phyloP scores from a whole-genome alignment of 2,888 invertebrate genomes.

The Scaeva pyrastri region DNA sequence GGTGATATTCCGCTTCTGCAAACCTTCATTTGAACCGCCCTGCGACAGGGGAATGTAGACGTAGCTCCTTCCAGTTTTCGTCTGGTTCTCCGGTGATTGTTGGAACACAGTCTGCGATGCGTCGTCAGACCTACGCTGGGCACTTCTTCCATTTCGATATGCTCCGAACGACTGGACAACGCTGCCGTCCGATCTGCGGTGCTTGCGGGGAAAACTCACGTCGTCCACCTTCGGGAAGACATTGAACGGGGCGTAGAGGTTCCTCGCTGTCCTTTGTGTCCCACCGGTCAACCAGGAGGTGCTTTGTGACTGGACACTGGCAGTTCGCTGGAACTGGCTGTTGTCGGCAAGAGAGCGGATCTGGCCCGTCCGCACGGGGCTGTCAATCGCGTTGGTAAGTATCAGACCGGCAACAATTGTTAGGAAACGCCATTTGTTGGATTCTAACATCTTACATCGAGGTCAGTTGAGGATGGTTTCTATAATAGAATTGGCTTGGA shows the following conservation, averaged over 20 bases:
- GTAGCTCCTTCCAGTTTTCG: constrained; percentile 80
- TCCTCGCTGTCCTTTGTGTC: constrained; percentile 79
- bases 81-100: constrained; percentile 78
- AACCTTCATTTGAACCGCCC: constrained; percentile 65
- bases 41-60: constrained; percentile 81
- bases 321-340: constrained; percentile 31
- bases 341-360: constrained; percentile 52
- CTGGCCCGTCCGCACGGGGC: constrained; percentile 72
- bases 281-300: constrained; percentile 28
- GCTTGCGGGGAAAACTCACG: constrained; percentile 81
- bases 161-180: constrained; percentile 82
- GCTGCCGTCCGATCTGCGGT: constrained; percentile 81
- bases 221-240: constrained; percentile 82
- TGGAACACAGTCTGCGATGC: constrained; percentile 49
- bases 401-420: constrained; percentile 80
- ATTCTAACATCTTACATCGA: constrained; percentile 84
- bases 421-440: constrained; percentile 81
- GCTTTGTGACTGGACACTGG: constrained; percentile 28
- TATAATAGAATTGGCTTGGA: background rate
- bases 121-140: constrained; percentile 79
- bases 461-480: constrained; percentile 56
- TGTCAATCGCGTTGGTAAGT: constrained; percentile 79
- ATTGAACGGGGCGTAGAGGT: constrained; percentile 83
- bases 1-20: constrained; percentile 80
- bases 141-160: constrained; percentile 77